Evolutionary conservation across 2,113 vertebrate species (phyloP), one percentile per base, ranked within the genome.

Genomic region (Psephotus haematonotus): DNA sequence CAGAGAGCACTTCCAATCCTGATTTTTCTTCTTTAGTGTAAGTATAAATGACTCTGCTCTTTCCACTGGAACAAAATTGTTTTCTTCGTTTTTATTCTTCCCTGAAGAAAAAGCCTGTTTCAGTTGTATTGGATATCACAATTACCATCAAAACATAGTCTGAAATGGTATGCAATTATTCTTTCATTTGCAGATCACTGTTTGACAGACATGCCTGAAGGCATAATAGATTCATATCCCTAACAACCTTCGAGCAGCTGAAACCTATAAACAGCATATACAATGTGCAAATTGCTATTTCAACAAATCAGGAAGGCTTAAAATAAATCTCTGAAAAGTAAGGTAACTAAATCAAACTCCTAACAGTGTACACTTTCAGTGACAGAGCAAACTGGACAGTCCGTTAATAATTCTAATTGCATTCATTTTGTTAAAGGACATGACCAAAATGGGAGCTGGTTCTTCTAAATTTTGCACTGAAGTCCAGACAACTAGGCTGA

Each of bases 171-270:
- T 19, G 57, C 37, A 82, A 95, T 96, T 96, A 92, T 82, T 95
- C 95, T 93, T 95, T 88, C 65, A 82, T 82, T 96, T 94, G 76
- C 80, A 89, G 80, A 94, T 86, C 47, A 62, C 44, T 63, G 62
- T 76, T 86, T 95, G 95, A 96, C 86, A 96, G 88, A 57, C 80
- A 76, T 16, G 62, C 57, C 92, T 95, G 72, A 88, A 95, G 90
- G 93, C 86, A 93, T 91, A 92, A 92, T 23, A 93, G 80, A 88
- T 96, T 90, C 72, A 84, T 67, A 83, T 84, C 64, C 46, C 16
- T 86, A 78, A 92, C 43, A 92, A 27, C 20, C 4, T 96, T 83
- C 82, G 37, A 84, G 85, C 0, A 5, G 68, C 52, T 78, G 46
- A 91, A 96, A 88, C 75, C 47, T 88, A 75, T 70, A 86, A 92